A percentile compares a stretch with the other conserved stretches of the same genome.
These are phyloP conservation scores for Meriones unguiculatus DNA, from an alignment of 2,113 vertebrate genomes.

Conservation along the genomic window DNA sequence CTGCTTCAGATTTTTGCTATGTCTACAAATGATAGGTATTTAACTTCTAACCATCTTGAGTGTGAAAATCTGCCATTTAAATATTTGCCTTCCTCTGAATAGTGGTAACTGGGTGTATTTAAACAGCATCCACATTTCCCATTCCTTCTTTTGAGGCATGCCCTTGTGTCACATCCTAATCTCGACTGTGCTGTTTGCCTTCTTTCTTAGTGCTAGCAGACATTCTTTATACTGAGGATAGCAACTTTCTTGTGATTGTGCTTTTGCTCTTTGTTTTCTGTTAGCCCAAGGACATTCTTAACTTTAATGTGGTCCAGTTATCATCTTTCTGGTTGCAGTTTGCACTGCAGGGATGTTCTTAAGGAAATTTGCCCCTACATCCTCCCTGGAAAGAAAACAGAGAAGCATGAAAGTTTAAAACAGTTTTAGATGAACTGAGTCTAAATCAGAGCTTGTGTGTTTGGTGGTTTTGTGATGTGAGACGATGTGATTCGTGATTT, in stretches of 20 bases:
- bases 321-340: neutral
- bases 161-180: neutral
- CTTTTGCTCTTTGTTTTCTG: neutral
- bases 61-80: neutral
- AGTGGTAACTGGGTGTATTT: slow-evolving; percentile 1
- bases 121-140: neutral
- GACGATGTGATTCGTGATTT: neutral
- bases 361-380: neutral
- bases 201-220: neutral
- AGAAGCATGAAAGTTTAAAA: neutral
- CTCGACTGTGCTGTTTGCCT: neutral
- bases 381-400: neutral
- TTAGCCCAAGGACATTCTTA: neutral
- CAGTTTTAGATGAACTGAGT: neutral
- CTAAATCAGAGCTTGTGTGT: neutral
- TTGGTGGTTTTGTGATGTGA: neutral
- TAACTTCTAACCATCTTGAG: neutral
- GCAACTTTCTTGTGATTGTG: neutral
- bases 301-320: neutral
- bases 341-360: neutral
- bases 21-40: neutral
- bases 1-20: neutral
- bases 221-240: neutral
- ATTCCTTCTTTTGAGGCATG: neutral
- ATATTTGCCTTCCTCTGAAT: neutral